These are phyloP conservation scores for Aleiodes leptofemur DNA, from an alignment of 2,888 invertebrate species.

Conservation along the genomic window DNA sequence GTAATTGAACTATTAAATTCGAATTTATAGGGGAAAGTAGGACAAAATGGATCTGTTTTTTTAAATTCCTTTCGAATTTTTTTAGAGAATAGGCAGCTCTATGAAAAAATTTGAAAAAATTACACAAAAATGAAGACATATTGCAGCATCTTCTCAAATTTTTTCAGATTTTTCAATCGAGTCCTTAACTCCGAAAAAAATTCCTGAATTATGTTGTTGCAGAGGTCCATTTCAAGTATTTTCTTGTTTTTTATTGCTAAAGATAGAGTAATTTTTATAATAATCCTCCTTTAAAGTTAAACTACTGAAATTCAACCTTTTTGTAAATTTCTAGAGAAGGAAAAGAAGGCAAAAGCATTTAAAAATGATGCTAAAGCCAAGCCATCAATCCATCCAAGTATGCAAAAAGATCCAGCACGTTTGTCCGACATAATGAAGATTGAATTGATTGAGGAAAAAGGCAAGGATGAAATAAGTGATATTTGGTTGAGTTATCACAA, in stretches of 20 bases:
- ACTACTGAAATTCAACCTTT: neutral
- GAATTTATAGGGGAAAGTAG: no score
- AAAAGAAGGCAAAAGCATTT: slow-evolving; percentile 20
- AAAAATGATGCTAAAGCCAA: slow-evolving; percentile 58
- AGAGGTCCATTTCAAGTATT: neutral
- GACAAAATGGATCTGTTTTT: no score
- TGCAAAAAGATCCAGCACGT: slow-evolving; percentile 31
- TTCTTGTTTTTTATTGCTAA: neutral
- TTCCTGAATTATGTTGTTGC: no score
- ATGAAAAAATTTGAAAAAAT: no score
- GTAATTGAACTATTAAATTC: slow-evolving; percentile 46
- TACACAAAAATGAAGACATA: no score
- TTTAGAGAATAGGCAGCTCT: no score
- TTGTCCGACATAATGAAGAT: slow-evolving; percentile 83
- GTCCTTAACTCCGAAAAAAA: no score
- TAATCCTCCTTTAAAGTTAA: no score
- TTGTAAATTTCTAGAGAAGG: neutral
- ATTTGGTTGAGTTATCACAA: slow-evolving; percentile 91
- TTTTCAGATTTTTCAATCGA: no score
- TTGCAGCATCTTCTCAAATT: no score
- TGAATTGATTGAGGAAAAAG: slow-evolving; percentile 84
- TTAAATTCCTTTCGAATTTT: no score
- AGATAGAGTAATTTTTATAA: no score
- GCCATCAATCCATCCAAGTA: slow-evolving; percentile 52
- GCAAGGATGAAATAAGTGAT: slow-evolving; percentile 81